Base-by-base conservation (phyloP, 1,140 invertebrate genomes). In the Dreissena rostriformis region DNA sequence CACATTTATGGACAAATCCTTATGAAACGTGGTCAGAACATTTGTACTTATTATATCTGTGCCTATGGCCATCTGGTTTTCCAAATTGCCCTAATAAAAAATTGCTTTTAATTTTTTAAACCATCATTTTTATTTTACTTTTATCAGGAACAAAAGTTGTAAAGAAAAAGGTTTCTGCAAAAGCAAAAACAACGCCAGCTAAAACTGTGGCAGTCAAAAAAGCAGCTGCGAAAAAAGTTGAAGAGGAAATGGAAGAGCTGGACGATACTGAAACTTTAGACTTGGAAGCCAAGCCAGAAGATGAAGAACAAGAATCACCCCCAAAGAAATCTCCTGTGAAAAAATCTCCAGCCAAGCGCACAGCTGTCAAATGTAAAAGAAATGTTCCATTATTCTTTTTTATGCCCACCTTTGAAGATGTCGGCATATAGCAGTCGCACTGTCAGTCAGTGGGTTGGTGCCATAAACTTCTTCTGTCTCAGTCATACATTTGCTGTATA, bases 61-160 rank as follows among this genome's bases (percentile, higher is more conserved):
- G 19, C 63, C 14, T 82, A 15, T 73, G 55, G 29, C 66, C 15
- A 19, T 65, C 28, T 73, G 22, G 52, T 71, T 26, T 53, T 26
- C 57, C 66, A 67, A 75, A 67, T 52, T 11, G n/a, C 19, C 39
- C 29, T 17, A 72, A 26, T 12, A 52, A 26, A n/a, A n/a, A n/a
- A 17, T 8, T 39, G 39, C 39, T 39, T 39, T 39, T 39, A 39
- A 39, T 5, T 8, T 2, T 39, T 39, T 5, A 39, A 39, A 39
- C 39, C 39, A 39, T 39, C 2, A 39, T 8, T 39, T 39, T 39
- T 39, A 2, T 39, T 39, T 39, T 39, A 67, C 51, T 29, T 81
- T n/a, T 22, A 51, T 81, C 53, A 81, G 79, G 82, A 49, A 86
- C 77, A 57, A 83, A 83, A 53, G 81, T 86, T 80, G 75, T 83